Base-by-base conservation (phyloP, 2,113 vertebrate genomes). In the Thryonomys swinderianus region DNA sequence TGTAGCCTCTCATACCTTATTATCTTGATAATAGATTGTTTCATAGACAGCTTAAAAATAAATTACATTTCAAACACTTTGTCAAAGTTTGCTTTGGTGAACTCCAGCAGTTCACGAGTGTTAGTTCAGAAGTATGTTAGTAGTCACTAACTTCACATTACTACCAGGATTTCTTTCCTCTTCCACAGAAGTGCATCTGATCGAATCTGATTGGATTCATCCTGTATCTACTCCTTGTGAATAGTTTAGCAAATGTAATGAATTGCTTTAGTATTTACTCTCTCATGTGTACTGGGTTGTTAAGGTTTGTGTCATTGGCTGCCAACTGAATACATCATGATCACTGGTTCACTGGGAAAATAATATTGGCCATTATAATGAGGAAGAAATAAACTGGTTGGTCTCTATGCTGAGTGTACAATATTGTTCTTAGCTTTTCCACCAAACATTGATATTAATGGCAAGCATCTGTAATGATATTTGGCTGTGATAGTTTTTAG, bases 41-140 rank as follows among this genome's bases (percentile, higher is more conserved):
- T 99, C 99, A 98, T 99, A 99, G 51, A 99, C 98, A 86, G 99
- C 98, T 99, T 99, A 99, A 99, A 99, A 98, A 99, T 99, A 99
- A 99, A 99, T 98, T 99, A 99, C 95, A 99, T 98, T 98, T 99
- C 99, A 85, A 99, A 99, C 99, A 99, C 99, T 98, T 99, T 99
- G 98, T 99, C 99, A 2, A 99, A 99, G 96, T 99, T 99, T 96
- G 98, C 99, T 98, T 99, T 99, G 95, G 99, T 99, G 97, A 99
- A 99, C 98, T 99, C 99, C 98, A 99, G 98, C 11, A 99, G 98
- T 99, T 99, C 95, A 99, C n/a, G n/a, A n/a, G n/a, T n/a, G n/a
- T n/a, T 12, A 99, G 98, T 99, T 99, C 95, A 99, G 98, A 97
- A 99, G 98, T 13, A 99, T 98, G 37, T 99, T 99, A 42, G 99